Conservation (phyloP, 2,113 vertebrate genomes). For the Solenodon paradoxus region DNA sequence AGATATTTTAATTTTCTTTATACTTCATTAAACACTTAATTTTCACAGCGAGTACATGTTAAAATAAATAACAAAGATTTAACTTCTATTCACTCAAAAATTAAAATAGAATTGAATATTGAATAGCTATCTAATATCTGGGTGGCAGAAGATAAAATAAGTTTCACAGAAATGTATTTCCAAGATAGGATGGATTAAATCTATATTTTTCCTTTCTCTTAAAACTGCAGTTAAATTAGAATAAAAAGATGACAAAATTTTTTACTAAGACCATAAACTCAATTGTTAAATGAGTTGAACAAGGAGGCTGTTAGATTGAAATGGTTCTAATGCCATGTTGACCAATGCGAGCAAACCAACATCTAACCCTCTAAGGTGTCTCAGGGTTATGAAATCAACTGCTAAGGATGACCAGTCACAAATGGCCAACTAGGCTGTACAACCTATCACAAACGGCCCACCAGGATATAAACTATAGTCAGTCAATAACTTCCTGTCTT, state of each 20-base stretch:
- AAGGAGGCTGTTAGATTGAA: too few relatives aligned
- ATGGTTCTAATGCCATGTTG: too few relatives aligned
- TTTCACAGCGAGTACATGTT: not conserved
- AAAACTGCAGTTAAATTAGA: not conserved
- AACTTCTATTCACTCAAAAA: not conserved
- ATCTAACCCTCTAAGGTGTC: too few relatives aligned
- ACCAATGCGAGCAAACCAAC: too few relatives aligned
- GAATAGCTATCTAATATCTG: not conserved
- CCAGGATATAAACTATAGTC: too few relatives aligned
- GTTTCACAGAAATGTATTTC: not conserved
- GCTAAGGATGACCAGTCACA: too few relatives aligned
- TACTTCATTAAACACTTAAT: not conserved
- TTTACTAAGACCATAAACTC: too few relatives aligned
- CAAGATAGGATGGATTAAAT: not conserved
- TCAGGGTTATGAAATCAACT: too few relatives aligned
- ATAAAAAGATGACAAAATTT: not conserved
- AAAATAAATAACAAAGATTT: not conserved
- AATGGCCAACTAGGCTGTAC: too few relatives aligned
- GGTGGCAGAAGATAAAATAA: not conserved
- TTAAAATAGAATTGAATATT: not conserved
- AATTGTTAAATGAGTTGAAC: too few relatives aligned
- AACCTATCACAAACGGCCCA: too few relatives aligned
- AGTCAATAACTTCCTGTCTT: too few relatives aligned
- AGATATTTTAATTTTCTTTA: not conserved
- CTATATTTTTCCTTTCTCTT: not conserved